Evolutionary conservation across 2,888 invertebrate genomes (phyloP), one percentile per base, ranked within the genome.

Genomic region (Orthosia cruda): DNA sequence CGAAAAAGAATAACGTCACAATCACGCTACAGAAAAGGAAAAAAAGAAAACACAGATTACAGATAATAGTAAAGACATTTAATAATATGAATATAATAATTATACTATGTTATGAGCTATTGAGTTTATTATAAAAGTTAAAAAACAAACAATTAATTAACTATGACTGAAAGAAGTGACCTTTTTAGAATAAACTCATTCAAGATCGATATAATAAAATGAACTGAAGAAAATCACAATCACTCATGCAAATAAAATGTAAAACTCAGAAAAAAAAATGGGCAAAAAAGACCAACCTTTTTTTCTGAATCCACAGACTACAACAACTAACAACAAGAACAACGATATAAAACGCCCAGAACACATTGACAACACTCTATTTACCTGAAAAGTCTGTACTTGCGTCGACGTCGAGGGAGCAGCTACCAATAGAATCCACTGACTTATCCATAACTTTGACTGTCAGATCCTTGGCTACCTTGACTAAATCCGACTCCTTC

Each of bases 361-460:
- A 86, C 89, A 92, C 88, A 88, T 82, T 80, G 85, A 90, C 85
- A 92, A 89, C 87, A 90, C 86, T 71, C 73, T 64, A 91, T 88
- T 96, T 98, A 98, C 98, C 98, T 98, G 98, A 97, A 91, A 98
- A 97, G 91, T 98, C 98, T 79, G 97, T 97, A 91, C 98, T 97
- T 74, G 98, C 98, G 91, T 98, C 98, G 94, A 98, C 98, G 94
- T 98, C 98, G 91, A 98, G 97, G 87, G 98, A 98, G 96, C 98
- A 98, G 96, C 98, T 98, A 89, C 98, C 98, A 90, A 98, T 98
- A 73, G 98, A 98, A 94, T 98, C 98, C 95, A 98, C 97, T 45
- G 98, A 98, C 88, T 97, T 97, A 96, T 98, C 98, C 98, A 98
- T 98, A 80, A 96, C 96, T 94, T 97, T 97, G 12, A 97, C 97